A percentile compares a stretch with the other conserved stretches of the same genome.
phyloP scores from a whole-genome alignment of 2,888 invertebrate species.

The Cordylochernes scorpioides region DNA sequence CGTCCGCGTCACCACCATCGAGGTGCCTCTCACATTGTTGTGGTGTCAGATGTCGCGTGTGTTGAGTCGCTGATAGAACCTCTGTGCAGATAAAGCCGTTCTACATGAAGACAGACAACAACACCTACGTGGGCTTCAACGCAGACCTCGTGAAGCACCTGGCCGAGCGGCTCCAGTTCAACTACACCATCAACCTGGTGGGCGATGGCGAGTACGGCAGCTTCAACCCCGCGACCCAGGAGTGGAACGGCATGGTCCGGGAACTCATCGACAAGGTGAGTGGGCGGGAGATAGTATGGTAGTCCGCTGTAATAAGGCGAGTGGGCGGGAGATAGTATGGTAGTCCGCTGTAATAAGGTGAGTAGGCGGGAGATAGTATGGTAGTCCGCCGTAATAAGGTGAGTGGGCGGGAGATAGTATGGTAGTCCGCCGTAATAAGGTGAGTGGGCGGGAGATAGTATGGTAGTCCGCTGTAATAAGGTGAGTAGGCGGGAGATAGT shows the following conservation, averaged over 20 bases:
- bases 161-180: conserved; percentile 46
- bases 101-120: conserved; percentile 34
- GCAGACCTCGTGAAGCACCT: conserved; percentile 47
- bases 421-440: too few species aligned
- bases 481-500: too few species aligned
- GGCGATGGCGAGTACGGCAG: conserved; percentile 49
- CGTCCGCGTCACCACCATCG: conserved; percentile 2
- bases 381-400: too few species aligned
- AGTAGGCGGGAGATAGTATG: too few species aligned
- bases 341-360: too few species aligned
- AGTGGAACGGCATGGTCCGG: conserved; percentile 13
- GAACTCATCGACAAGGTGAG: conserved; percentile 9
- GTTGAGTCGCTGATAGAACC: conserved; percentile 65
- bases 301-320: too few species aligned
- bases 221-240: conserved; percentile 20
- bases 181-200: conserved; percentile 50
- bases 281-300: background rate
- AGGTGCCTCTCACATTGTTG: too few species aligned
- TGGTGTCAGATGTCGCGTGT: conserved; percentile 12
- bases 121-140: conserved; percentile 48
- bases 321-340: too few species aligned
- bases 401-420: too few species aligned
- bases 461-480: too few species aligned
- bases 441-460: too few species aligned
- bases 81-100: conserved; percentile 48